Evolutionary conservation across 2,113 vertebrate genomes (phyloP), one percentile per base, ranked within the genome.

Genomic region (Oncorhynchus mykiss): DNA sequence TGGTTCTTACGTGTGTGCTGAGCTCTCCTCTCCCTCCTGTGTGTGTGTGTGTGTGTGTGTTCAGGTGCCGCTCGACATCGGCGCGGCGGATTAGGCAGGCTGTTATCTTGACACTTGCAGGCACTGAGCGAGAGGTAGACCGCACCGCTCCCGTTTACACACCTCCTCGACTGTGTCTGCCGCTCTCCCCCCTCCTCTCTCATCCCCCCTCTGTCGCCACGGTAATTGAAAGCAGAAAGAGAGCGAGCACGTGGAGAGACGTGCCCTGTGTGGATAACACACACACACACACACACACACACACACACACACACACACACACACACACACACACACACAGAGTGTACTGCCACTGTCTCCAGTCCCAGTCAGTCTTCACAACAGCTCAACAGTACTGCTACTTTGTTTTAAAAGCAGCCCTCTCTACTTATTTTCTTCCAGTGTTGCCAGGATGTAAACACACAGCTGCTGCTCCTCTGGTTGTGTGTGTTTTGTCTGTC

Each of bases 1-100:
- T 54, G 49, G 49, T 54, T 51, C 16, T 13, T 54, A 54, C 16
- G 16, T 54, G 39, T 51, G 48, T 49, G 16, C 22, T 16, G 8
- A 12, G 25, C n/a, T 25, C 39, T 70, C 18, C 31, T n/a, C 16
- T 54, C 51, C 14, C 51, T 16, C 51, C 18, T 62, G 59, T 62
- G 59, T 62, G 59, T 22, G 57, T 59, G 57, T 59, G 57, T 60
- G 57, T 60, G 59, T 62, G 59, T 60, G 59, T 62, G n/a, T 62
- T 57, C 54, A 57, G 54, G 7, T 16, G 54, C 54, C 54, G 54
- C 54, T 57, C 7, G 5, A n/a, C 59, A 16, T 62, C 13, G 39
- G 51, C 16, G 16, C 16, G 59, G n/a, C 1, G n/a, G 59, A 62
- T 62, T 62, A 62, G 59, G 20, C 59, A 22, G 59, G 59, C n/a